Evolutionary conservation across 2,113 vertebrate genomes (phyloP).

Genomic region (Alaudala cheleensis): DNA sequence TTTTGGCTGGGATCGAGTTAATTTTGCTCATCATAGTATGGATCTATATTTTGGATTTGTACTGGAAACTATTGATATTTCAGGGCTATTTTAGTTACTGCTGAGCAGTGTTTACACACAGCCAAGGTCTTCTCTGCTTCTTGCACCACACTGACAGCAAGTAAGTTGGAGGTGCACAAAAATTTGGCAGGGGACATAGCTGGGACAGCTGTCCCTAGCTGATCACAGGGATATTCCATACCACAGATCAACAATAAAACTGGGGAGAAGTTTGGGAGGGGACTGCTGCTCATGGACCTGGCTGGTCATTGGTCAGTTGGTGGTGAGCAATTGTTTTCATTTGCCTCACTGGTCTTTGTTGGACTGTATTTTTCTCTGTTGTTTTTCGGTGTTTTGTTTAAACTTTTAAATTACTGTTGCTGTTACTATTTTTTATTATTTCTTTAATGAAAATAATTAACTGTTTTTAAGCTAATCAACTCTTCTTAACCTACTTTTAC

Average conservation of each 20-base stretch:
- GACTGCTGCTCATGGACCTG: neutral
- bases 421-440: neutral
- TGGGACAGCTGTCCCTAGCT: neutral
- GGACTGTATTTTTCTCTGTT: neutral
- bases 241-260: neutral
- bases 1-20: neutral
- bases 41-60: neutral
- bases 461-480: neutral
- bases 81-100: neutral
- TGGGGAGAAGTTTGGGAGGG: neutral
- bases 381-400: neutral
- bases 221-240: neutral
- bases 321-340: neutral
- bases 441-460: neutral
- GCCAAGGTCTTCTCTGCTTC: neutral
- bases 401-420: neutral
- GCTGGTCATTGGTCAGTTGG: rapidly evolving
- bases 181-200: neutral
- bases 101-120: neutral
- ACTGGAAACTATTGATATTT: neutral
- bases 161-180: neutral
- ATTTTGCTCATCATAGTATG: neutral
- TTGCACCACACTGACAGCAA: rapidly evolving
- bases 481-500: neutral
- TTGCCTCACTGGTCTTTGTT: neutral